A percentile compares a stretch with the other conserved stretches of the same genome.
Evolutionary conservation across 1,140 invertebrate species (phyloP).

Genomic region (Spodoptera litura): DNA sequence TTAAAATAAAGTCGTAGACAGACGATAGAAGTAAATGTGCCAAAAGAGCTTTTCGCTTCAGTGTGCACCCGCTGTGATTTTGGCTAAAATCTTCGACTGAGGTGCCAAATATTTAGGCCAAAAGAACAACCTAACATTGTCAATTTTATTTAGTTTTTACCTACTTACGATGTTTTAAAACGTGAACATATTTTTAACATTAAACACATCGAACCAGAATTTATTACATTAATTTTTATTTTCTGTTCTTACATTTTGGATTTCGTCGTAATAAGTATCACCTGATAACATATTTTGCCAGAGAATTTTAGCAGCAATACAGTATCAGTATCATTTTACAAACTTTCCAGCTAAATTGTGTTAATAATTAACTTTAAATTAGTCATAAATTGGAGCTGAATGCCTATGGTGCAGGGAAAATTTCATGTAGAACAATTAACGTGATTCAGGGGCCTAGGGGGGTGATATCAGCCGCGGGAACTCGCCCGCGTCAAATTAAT

Average conservation of each 20-base stretch:
- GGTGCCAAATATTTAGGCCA: constrained; percentile 61
- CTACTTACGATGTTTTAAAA: constrained; percentile 5
- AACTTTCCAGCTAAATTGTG: constrained; percentile 9
- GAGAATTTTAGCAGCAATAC: constrained; percentile 24
- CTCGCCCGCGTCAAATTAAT: constrained; percentile 41
- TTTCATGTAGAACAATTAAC: constrained; percentile 40
- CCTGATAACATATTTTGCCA: constrained; percentile 20
- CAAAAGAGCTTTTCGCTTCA: constrained; percentile 46
- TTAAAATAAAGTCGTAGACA: constrained; percentile 52
- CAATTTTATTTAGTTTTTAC: constrained; percentile 11
- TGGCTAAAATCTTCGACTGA: constrained; percentile 57
- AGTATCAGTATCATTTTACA: constrained; percentile 29
- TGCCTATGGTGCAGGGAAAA: constrained; percentile 1
- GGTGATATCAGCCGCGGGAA: neutral
- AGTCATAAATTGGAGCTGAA: constrained; percentile 25
- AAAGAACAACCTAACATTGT: constrained; percentile 54
- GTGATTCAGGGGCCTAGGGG: constrained; percentile 20
- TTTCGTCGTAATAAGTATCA: neutral
- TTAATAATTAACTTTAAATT: constrained; percentile 35
- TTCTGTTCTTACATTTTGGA: too few species aligned
- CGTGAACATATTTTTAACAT: too few species aligned
- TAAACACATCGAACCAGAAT: too few species aligned
- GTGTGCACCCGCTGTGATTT: constrained; percentile 49
- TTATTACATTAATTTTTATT: neutral
- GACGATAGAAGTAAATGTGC: constrained; percentile 51